Base-by-base conservation (phyloP, 2,797 vertebrate genomes). In the Sarcoramphus papa region DNA sequence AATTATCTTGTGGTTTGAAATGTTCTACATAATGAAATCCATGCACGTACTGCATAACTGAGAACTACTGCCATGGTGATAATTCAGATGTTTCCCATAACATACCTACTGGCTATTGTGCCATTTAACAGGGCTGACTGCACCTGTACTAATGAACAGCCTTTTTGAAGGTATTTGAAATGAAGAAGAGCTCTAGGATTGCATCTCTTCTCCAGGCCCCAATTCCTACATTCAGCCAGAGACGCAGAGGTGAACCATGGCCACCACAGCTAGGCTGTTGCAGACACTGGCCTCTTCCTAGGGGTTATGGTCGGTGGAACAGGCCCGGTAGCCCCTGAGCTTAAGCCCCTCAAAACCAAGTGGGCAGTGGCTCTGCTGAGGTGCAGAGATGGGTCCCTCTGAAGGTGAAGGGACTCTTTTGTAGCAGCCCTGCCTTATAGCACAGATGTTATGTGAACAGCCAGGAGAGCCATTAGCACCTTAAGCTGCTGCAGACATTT, bases 181-280 rank as follows among this genome's bases (percentile, higher is more conserved):
- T 28, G 45, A 60, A 48, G 56, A 85, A 8, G 22, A 27, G 16
- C 45, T 65, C 45, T 18, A 12, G 40, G 51, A 37, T 65, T 33
- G 2, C 23, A 5, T 8, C 31, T 48, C 25, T 69, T 59, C 28
- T 43, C 47, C 24, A n/a, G 23, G 72, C 40, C 53, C 43, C 21
- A 2, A 5, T 64, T 54, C 21, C 40, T 41, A 2, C 14, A 0
- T 47, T 73, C 28, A n/a, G n/a, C 30, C 53, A 30, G 65, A 57
- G 74, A 19, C 0, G 1, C 40, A 5, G 24, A 41, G 53, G 40
- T 0, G 1, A 62, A 9, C 41, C 16, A 1, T 17, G 40, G 35
- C 62, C 15, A 14, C 62, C 10, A 9, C 22, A 11, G 53, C 47
- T 11, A 5, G 30, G 21, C 60, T 35, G 9, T 22, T 19, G 63